Base-by-base conservation (phyloP, 1,140 invertebrate species). In the Holotrichia oblita region DNA sequence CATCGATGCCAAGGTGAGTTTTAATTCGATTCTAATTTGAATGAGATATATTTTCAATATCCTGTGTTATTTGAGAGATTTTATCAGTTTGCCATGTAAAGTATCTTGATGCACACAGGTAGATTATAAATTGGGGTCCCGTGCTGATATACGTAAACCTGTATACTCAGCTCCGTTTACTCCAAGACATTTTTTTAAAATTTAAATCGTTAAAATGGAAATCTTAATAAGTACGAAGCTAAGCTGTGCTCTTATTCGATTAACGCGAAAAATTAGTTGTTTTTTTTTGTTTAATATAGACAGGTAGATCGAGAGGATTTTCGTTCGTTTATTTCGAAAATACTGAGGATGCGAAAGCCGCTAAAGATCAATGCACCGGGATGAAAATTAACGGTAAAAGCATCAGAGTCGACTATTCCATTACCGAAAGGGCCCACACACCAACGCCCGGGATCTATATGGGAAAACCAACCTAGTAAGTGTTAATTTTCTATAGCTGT, bases 371-470 rank as follows among this genome's bases (percentile, higher is more conserved):
- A 83, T 97, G 96, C 83, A 93, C 93, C 80, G 98, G 97, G 64
- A 95, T 97, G 90, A 96, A 98, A 87, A 95, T 99, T 59, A 97
- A 99, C 89, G 96, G 96, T 0, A 90, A 97, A 59, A 91, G 93
- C 84, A 98, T 99, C 81, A 89, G 98, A 81, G 97, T 99, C 17
- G 98, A 99, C 87, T 99, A 93, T 89, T 99, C 97, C 0, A 98
- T 99, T 72, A 99, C 98, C n/a, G 93, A 98, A 87, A 90, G 97
- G 78, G 95, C 97, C 22, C 98, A 99, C 86, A 98, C 97, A 2
- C 98, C 98, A 8, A 99, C 98, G 14, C 98, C 98, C 42, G 98
- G 98, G 73, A 95, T 99, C 81, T 99, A 99, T 84, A 97, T 99
- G 93, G 98, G 98, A 59, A 96, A 96, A 88, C 95, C 96, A 0